Base-by-base conservation (phyloP, 2,797 vertebrate species). In the Propithecus deckenii region DNA sequence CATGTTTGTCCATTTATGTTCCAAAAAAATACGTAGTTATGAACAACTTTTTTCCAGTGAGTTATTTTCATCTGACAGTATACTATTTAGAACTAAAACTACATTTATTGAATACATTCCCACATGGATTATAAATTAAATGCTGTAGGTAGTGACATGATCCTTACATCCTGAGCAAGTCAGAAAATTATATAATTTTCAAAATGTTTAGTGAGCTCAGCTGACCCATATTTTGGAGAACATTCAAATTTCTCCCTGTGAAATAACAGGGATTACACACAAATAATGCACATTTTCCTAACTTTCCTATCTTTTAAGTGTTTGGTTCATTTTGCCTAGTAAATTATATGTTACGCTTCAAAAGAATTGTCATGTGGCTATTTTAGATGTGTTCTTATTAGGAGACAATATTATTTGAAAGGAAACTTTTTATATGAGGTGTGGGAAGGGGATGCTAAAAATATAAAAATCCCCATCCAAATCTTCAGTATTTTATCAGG, bases 1-100 rank as follows among this genome's bases (percentile, higher is more conserved):
- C 1, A 28, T 30, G 5, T 95, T 97, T 95, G 25, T 92, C 78
- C 71, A 14, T 18, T 65, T 91, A n/a, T 63, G 48, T 96, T 95
- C 84, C 61, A 22, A 78, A 94, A 76, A 96, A 95, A 93, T 67
- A 50, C 65, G 69, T 86, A 63, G 57, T 52, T 96, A 41, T 11
- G 25, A 69, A 57, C 30, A 86, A 10, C 55, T 87, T 88, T 91
- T 91, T 94, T 79, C 87, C 35, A 80, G 18, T 48, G 59, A 59
- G 23, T n/a, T 92, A 72, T 95, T 91, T 96, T 90, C 59, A 71
- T 91, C 95, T 50, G 30, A 75, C 41, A 59, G 7, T 41, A 85
- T 38, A 23, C 65, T 81, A 69, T 50, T 76, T 48, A 89, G 30
- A 94, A 94, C 50, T 41, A 91, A 94, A 89, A 83, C 30, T 72